These are phyloP conservation scores for Drosophila nigrodunni DNA, from an alignment of 1,140 invertebrate species.

Conservation along the genomic window DNA sequence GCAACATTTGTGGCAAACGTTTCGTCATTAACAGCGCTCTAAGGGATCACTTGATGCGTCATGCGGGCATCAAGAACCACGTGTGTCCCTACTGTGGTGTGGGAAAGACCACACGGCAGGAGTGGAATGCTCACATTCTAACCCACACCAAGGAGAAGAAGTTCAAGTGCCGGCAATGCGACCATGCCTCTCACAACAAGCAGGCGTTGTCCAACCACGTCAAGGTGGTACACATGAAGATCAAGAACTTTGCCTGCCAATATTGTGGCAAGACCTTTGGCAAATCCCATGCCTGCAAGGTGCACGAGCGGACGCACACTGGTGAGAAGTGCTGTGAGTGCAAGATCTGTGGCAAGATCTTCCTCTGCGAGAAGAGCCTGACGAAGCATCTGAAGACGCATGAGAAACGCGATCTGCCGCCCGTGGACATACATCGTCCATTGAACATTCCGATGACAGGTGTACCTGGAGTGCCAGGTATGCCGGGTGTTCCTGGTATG, in stretches of 20 bases:
- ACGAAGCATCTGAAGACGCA: constrained; percentile 82
- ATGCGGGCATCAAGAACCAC: constrained; percentile 81
- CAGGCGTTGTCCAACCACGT: constrained; percentile 77
- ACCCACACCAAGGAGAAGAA: constrained; percentile 83
- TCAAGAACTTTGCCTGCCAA: constrained; percentile 81
- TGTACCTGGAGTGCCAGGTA: neutral
- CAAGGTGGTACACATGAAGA: constrained; percentile 79
- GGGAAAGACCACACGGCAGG: constrained; percentile 77
- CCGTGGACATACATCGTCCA: constrained; percentile 59
- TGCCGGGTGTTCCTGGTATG: constrained; percentile 1
- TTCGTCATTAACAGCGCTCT: constrained; percentile 79
- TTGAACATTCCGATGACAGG: constrained; percentile 65
- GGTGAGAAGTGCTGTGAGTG: constrained; percentile 85
- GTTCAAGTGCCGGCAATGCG: constrained; percentile 77
- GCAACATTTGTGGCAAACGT: constrained; percentile 86
- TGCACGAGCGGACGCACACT: constrained; percentile 80
- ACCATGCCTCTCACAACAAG: constrained; percentile 80
- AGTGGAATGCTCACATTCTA: constrained; percentile 81
- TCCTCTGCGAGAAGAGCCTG: constrained; percentile 78
- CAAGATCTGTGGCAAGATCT: constrained; percentile 80
- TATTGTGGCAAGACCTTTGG: constrained; percentile 83
- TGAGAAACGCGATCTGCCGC: constrained; percentile 76
- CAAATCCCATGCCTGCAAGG: constrained; percentile 79
- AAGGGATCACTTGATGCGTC: constrained; percentile 78
- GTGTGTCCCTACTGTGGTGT: constrained; percentile 82